Evolutionary conservation across 35 echinoderm and acorn worm species (phyloP).

Genomic region (Holothuria glaberrima): DNA sequence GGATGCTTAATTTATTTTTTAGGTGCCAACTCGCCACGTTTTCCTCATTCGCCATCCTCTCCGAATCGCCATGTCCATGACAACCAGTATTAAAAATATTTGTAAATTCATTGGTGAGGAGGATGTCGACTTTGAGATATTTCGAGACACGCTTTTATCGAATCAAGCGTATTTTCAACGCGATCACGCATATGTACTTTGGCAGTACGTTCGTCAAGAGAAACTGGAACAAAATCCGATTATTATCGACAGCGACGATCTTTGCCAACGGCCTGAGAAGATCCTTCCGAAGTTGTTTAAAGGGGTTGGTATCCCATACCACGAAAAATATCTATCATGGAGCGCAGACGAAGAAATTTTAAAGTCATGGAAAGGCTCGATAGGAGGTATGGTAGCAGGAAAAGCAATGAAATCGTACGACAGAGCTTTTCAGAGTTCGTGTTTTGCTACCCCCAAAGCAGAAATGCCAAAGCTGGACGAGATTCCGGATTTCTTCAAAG

Average conservation of each 20-base stretch:
- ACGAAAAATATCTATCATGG: constrained; percentile 18
- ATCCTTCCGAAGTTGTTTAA: constrained; percentile 4
- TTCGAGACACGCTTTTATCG: not conserved
- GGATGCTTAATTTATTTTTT: too few species aligned
- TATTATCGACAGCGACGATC: constrained; percentile 9
- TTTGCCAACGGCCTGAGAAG: not conserved
- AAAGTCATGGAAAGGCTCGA: constrained; percentile 23
- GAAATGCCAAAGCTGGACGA: constrained; percentile 27
- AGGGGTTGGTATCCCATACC: not conserved
- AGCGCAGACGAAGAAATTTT: not conserved
- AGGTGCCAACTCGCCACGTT: not conserved
- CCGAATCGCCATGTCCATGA: not conserved
- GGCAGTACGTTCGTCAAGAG: not conserved
- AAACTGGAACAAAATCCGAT: not conserved
- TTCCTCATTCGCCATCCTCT: constrained; percentile 19
- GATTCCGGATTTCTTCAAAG: not conserved
- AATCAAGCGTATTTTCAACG: constrained; percentile 25
- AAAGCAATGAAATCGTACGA: not conserved
- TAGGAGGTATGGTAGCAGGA: not conserved
- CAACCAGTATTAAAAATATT: constrained; percentile 16
- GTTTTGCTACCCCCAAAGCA: not conserved
- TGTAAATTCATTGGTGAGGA: not conserved
- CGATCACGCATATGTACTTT: constrained; percentile 2
- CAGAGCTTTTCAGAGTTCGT: constrained; percentile 25
- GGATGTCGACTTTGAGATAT: constrained; percentile 7